Evolutionary conservation across 2,113 vertebrate genomes (phyloP).

Genomic region (Gavialis gangeticus): DNA sequence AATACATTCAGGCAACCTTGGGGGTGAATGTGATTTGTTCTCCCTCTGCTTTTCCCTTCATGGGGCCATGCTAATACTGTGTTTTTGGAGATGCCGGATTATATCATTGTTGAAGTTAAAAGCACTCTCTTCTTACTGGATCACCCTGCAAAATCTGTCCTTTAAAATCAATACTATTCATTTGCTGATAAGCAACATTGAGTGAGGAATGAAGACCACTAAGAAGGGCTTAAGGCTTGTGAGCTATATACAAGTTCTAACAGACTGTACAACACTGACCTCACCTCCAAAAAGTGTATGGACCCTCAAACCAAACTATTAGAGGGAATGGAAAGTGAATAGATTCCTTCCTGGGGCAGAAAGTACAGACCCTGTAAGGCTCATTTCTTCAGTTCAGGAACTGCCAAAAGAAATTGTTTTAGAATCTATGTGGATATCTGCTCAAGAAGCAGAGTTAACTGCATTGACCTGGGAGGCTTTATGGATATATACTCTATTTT

Average conservation of each 20-base stretch:
- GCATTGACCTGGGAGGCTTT: too few relatives aligned
- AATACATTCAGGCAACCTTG: not conserved
- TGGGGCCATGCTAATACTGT: not conserved
- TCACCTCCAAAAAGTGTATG: not conserved
- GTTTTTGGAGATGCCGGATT: conserved; percentile 15
- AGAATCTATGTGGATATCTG: too few relatives aligned
- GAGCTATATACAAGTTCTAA: not conserved
- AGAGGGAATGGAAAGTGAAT: not conserved
- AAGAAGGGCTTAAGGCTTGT: conserved; percentile 10
- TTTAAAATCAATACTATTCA: conserved; percentile 36
- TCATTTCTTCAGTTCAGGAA: not conserved
- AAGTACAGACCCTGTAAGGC: not conserved
- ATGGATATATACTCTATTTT: too few relatives aligned
- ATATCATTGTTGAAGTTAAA: conserved; percentile 5
- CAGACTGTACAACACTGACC: not conserved
- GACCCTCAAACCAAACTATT: not conserved
- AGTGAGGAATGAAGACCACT: not conserved
- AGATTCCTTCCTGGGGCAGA: not conserved
- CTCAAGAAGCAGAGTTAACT: too few relatives aligned
- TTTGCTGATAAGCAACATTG: conserved; percentile 19
- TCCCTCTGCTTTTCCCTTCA: not conserved
- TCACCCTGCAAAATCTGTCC: conserved; percentile 16
- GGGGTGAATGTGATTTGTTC: not conserved
- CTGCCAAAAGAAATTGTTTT: too few relatives aligned
- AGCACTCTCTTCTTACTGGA: not conserved